Evolutionary conservation across 1,140 invertebrate genomes (phyloP).

Genomic region (Tyrophagus putrescentiae): DNA sequence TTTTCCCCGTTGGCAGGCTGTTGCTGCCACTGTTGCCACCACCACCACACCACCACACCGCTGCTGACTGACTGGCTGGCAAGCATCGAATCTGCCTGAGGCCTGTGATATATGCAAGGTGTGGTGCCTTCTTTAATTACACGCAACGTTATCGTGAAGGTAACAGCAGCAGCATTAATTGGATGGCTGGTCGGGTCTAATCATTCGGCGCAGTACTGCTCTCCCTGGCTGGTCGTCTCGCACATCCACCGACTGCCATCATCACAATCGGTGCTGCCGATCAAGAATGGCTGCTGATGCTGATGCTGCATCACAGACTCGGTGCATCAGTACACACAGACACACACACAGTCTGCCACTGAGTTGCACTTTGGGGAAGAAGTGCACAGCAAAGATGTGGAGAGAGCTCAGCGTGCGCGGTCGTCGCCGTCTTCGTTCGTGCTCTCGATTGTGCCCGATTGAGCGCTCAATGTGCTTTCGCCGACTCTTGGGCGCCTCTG

Average conservation of each 20-base stretch:
- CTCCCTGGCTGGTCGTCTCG: too few relatives aligned
- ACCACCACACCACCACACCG: too few relatives aligned
- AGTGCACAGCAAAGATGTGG: too few relatives aligned
- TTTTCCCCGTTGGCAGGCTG: not conserved
- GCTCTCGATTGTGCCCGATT: not conserved
- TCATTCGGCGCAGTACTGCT: slow-evolving; percentile 9
- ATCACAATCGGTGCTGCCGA: slow-evolving; percentile 8
- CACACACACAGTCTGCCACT: too few relatives aligned
- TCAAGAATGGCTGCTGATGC: not conserved
- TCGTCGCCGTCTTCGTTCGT: not conserved
- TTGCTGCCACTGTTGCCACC: too few relatives aligned
- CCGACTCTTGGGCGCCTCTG: too few relatives aligned
- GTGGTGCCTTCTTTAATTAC: slow-evolving; percentile 14
- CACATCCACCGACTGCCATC: too few relatives aligned
- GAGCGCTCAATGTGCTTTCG: not conserved
- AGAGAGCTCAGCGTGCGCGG: not conserved
- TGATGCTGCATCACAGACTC: too few relatives aligned
- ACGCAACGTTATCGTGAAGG: slow-evolving; percentile 12
- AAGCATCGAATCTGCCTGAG: not conserved
- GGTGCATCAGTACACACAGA: too few relatives aligned
- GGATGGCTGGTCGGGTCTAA: slow-evolving; percentile 11
- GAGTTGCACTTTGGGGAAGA: too few relatives aligned
- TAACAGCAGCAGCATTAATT: slow-evolving; percentile 7
- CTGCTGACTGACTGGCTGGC: too few relatives aligned
- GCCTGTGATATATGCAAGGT: slow-evolving; percentile 12